These are phyloP conservation scores for Caenorhabditis plicata DNA, from an alignment of 2,888 invertebrate species.

Conservation along the genomic window DNA sequence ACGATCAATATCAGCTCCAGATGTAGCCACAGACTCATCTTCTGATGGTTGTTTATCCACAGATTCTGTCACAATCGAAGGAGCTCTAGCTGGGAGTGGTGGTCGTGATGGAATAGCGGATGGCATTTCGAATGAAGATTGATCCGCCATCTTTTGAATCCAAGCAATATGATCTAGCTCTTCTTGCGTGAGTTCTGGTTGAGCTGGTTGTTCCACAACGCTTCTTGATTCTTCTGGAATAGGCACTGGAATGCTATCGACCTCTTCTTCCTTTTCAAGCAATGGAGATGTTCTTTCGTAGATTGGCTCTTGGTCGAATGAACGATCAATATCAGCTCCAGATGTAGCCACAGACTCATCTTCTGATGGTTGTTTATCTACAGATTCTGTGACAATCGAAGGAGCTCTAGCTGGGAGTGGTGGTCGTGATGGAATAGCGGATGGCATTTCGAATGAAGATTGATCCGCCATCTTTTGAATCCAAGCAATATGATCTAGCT, in stretches of 20 bases:
- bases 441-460: too few species aligned
- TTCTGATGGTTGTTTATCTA: not conserved
- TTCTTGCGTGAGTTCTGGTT: constrained; percentile 15
- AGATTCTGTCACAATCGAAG: not conserved
- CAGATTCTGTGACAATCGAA: too few species aligned
- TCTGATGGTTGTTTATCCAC: constrained; percentile 1
- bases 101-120: not conserved
- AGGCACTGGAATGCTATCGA: too few species aligned
- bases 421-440: too few species aligned
- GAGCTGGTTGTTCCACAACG: too few species aligned
- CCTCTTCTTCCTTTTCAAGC: not conserved
- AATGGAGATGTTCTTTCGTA: constrained; percentile 9
- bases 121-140: constrained; percentile 11
- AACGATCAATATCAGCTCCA: constrained; percentile 11
- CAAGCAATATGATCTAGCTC: constrained; percentile 32
- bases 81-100: constrained; percentile 4
- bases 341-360: constrained; percentile 7
- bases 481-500: too few species aligned
- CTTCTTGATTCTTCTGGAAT: too few species aligned
- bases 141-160: constrained; percentile 22
- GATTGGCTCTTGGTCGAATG: constrained; percentile 4
- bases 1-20: constrained; percentile 25
- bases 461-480: too few species aligned
- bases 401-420: too few species aligned
- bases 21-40: constrained; percentile 24